These are phyloP conservation scores for Archips crataeganus DNA, from an alignment of 2,888 invertebrate genomes.

Conservation along the genomic window DNA sequence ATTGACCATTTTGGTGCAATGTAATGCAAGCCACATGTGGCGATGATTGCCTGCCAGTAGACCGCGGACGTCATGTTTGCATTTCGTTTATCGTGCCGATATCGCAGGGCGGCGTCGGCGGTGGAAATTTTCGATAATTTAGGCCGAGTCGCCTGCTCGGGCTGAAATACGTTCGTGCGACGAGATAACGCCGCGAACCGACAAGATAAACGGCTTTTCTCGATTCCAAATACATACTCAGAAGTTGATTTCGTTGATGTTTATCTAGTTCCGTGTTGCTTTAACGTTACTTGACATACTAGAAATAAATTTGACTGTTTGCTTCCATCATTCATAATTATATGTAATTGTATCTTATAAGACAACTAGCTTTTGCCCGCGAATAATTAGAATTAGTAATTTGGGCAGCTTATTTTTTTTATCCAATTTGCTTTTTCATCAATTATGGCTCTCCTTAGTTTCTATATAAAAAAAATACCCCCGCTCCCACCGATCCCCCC, in stretches of 20 bases:
- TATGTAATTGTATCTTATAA: background rate
- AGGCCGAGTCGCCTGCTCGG: constrained; percentile 52
- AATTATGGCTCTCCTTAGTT: too few relatives aligned
- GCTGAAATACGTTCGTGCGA: constrained; percentile 49
- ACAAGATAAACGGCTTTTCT: constrained; percentile 54
- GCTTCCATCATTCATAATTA: constrained; percentile 11
- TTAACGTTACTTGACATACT: constrained; percentile 11
- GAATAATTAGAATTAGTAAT: too few relatives aligned
- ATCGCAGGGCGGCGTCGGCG: constrained; percentile 54
- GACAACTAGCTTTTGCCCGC: too few relatives aligned
- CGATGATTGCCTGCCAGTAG: constrained; percentile 37
- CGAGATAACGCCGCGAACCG: constrained; percentile 52
- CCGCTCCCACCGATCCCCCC: too few relatives aligned
- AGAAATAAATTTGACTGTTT: constrained; percentile 11
- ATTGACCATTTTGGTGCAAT: constrained; percentile 32
- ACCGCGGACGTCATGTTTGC: constrained; percentile 61
- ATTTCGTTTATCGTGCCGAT: constrained; percentile 66
- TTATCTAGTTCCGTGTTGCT: constrained; percentile 33
- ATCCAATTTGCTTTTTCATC: too few relatives aligned
- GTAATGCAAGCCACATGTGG: constrained; percentile 34
- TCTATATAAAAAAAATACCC: too few relatives aligned
- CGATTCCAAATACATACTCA: constrained; percentile 34
- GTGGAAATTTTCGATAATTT: constrained; percentile 71
- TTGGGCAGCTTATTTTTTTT: too few relatives aligned
- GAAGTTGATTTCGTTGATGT: constrained; percentile 39